Evolutionary conservation across 2,797 vertebrate genomes (phyloP).

Genomic region (Manis pentadactyla): DNA sequence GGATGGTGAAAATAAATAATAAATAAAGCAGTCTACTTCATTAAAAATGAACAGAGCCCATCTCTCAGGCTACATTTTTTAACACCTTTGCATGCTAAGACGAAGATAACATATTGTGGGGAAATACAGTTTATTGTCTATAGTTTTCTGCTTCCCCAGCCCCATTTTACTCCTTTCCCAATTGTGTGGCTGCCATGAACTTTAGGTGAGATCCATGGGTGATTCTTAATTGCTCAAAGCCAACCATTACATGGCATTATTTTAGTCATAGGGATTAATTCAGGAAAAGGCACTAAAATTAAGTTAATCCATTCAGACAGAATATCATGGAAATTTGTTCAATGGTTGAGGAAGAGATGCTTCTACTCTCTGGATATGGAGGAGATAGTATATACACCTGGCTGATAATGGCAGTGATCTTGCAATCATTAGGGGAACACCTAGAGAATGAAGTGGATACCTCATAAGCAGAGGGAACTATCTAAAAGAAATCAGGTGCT

Average conservation of each 20-base stretch:
- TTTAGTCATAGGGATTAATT: neutral
- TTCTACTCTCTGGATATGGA: neutral
- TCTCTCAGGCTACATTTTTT: neutral
- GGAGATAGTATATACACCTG: neutral
- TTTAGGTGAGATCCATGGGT: neutral
- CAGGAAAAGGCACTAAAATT: neutral
- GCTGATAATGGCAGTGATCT: neutral
- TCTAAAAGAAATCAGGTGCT: neutral
- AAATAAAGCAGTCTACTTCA: neutral
- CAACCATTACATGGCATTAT: neutral
- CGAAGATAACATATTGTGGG: neutral
- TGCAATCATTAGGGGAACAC: neutral
- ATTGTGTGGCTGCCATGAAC: neutral
- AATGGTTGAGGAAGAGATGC: neutral
- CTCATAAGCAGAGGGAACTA: neutral
- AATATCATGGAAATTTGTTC: neutral
- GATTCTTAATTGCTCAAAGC: neutral
- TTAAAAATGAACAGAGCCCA: neutral
- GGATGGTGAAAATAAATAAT: neutral
- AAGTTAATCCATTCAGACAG: neutral
- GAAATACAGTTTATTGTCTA: neutral
- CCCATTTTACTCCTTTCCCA: neutral
- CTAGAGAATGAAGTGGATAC: neutral
- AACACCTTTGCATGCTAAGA: neutral
- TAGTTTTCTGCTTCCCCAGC: neutral